Conservation (phyloP, 2,888 invertebrate species). For the Chalcis sispes region DNA sequence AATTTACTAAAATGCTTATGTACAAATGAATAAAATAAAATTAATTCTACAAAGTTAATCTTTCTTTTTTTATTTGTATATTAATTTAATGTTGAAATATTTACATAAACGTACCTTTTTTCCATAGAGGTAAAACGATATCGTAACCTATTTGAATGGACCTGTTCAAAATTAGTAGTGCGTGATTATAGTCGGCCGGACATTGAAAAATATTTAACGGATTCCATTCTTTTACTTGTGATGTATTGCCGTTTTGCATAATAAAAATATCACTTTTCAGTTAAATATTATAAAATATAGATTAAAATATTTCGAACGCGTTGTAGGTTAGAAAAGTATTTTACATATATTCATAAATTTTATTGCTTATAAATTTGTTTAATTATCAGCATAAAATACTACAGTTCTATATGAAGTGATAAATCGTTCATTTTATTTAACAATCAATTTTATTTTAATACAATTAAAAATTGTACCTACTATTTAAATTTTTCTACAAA, state of each 20-base stretch:
- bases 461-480: too few species aligned
- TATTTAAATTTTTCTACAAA: too few species aligned
- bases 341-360: not conserved
- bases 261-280: conserved; percentile 25
- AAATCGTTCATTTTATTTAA: too few species aligned
- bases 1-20: too few species aligned
- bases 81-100: conserved; percentile 74
- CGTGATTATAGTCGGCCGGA: conserved; percentile 76
- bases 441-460: too few species aligned
- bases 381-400: too few species aligned
- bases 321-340: conserved; percentile 34
- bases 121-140: conserved; percentile 81
- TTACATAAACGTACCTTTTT: conserved; percentile 82
- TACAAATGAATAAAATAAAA: too few species aligned
- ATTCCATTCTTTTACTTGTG: conserved; percentile 62
- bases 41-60: too few species aligned
- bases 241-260: conserved; percentile 60
- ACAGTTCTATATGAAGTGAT: too few species aligned
- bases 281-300: conserved; percentile 9
- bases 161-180: conserved; percentile 83
- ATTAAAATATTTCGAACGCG: not conserved
- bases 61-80: too few species aligned
- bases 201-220: conserved; percentile 64
- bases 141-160: conserved; percentile 78
- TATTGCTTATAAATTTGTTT: too few species aligned